Conservation (phyloP, 2,888 invertebrate species). For the Philaethria dido region DNA sequence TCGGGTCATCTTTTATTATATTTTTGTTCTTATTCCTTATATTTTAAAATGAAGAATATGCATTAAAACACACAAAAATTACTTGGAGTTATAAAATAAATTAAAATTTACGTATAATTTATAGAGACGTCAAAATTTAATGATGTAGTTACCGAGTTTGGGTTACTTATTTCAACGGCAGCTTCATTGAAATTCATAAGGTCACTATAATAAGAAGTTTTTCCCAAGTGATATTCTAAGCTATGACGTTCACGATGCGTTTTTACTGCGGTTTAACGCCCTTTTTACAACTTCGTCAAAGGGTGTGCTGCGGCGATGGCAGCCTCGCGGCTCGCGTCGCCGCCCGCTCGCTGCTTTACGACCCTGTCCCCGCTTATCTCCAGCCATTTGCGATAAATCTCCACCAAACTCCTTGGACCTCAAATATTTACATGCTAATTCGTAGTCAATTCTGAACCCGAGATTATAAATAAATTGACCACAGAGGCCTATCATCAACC, state of each 20-base stretch:
- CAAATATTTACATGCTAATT: constrained; percentile 84
- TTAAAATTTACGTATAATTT: constrained; percentile 2
- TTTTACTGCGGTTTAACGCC: constrained; percentile 83
- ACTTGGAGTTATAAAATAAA: background rate
- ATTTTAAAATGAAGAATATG: background rate
- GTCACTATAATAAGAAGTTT: constrained; percentile 73
- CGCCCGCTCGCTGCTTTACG: constrained; percentile 72
- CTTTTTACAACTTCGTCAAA: constrained; percentile 82
- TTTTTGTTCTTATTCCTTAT: background rate
- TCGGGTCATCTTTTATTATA: too few species aligned
- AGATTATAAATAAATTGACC: constrained; percentile 82
- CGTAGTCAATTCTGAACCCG: constrained; percentile 79
- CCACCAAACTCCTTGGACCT: constrained; percentile 77
- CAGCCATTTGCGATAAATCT: constrained; percentile 79
- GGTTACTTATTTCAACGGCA: constrained; percentile 62
- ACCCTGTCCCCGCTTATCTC: constrained; percentile 77
- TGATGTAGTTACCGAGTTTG: constrained; percentile 53
- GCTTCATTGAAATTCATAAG: constrained; percentile 83
- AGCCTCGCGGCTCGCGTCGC: constrained; percentile 51
- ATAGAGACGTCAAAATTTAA: constrained; percentile 50
- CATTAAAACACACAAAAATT: background rate
- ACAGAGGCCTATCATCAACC: constrained; percentile 68
- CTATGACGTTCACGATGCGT: constrained; percentile 71
- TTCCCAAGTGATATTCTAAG: constrained; percentile 51
- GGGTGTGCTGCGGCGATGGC: constrained; percentile 67